phyloP scores from a whole-genome alignment of 1,140 invertebrate species.

The Dreissena polymorpha region DNA sequence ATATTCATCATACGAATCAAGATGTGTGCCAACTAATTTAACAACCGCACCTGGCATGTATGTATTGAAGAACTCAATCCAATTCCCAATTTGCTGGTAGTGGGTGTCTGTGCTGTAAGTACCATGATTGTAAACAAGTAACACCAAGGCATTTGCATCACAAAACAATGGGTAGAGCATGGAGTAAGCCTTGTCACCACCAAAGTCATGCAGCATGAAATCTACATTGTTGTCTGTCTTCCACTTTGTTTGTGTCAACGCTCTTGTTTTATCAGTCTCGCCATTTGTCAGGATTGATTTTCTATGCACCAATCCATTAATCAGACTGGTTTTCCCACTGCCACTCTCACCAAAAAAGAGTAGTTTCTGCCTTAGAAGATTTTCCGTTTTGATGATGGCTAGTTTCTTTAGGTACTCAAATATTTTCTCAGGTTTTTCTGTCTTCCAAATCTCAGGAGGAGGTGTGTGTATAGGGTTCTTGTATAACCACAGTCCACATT shows the following conservation, averaged over 20 bases:
- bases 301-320: slow-evolving; percentile 62
- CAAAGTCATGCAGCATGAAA: slow-evolving; percentile 76
- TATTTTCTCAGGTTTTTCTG: slow-evolving; percentile 74
- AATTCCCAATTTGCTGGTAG: slow-evolving; percentile 71
- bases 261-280: slow-evolving; percentile 62
- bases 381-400: slow-evolving; percentile 75
- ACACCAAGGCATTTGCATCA: slow-evolving; percentile 72
- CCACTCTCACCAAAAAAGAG: slow-evolving; percentile 73
- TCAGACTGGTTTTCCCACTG: slow-evolving; percentile 76
- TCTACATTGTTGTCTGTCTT: slow-evolving; percentile 77
- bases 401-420: slow-evolving; percentile 76
- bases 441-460: slow-evolving; percentile 77
- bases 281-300: slow-evolving; percentile 65
- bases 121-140: slow-evolving; percentile 75
- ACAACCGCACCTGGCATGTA: slow-evolving; percentile 73
- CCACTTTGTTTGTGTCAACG: slow-evolving; percentile 68
- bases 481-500: slow-evolving; percentile 78
- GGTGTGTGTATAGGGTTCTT: slow-evolving; percentile 77
- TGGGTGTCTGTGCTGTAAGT: slow-evolving; percentile 67
- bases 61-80: slow-evolving; percentile 73
- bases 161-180: slow-evolving; percentile 73
- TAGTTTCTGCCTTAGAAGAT: slow-evolving; percentile 77
- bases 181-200: slow-evolving; percentile 72
- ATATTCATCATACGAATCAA: slow-evolving; percentile 61
- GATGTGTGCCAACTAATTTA: slow-evolving; percentile 76